Evolutionary conservation across 2,888 invertebrate species (phyloP), one percentile per base, ranked within the genome.

Genomic region (Ophion obscuratus): DNA sequence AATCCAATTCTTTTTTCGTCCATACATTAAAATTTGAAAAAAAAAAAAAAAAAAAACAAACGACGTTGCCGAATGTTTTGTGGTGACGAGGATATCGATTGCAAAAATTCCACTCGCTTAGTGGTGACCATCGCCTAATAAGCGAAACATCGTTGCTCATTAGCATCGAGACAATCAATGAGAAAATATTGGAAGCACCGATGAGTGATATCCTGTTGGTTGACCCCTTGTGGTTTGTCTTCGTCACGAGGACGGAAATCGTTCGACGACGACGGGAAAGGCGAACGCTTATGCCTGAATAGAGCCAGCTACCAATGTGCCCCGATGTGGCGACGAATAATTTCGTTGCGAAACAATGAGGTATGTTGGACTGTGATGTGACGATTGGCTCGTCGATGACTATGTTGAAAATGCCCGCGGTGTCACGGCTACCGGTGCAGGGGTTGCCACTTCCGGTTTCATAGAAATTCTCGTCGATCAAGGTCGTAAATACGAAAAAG

Each of bases 101-200:
- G 66, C 20, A 59, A 75, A 75, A 81, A 81, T 81, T 81, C 68
- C 75, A 75, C 36, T 68, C 27, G 67, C 3, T 44, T 62, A 53
- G 44, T 27, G 53, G 62, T 73, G 75, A 6, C 27, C 44, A 70
- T 70, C 68, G 27, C 70, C 75, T 62, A 76, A 76, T 70, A 75
- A 67, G 70, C 71, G 66, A 80, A 74, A 67, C 66, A 40, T 83
- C 77, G 75, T 36, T 66, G 74, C 88, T 86, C 86, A 93, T 93
- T 93, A 93, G 86, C 94, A 93, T 93, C 89, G 88, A 91, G 90
- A 94, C 92, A 94, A 93, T 94, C 92, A 93, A 89, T 92, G 92
- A 90, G 92, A 93, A 53, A 92, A 92, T 92, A 91, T 92, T 93
- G 91, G 91, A 73, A 86, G 81, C 73, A 73, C 64, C 77, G 91